Base-by-base conservation (phyloP, 2,797 vertebrate genomes). In the Neomorphus geoffroyi region DNA sequence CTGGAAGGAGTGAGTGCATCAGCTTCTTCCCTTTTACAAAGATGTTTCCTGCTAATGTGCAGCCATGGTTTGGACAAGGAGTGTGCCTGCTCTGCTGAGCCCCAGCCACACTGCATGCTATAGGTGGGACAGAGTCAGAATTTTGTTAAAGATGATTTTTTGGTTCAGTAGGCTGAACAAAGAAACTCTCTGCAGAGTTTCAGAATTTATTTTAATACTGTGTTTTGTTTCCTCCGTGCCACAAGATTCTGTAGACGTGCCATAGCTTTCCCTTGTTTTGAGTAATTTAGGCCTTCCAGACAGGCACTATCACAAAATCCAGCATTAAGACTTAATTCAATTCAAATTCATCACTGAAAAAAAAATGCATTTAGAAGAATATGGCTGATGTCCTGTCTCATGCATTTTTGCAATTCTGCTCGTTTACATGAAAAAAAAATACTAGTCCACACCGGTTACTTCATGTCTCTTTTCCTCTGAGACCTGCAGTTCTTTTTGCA, bases 401-500 rank as follows among this genome's bases (percentile, higher is more conserved):
- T 8, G 61, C 4, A 3, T 81, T 96, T 91, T 84, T 73, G 65
- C 54, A 79, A 35, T 88, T 51, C 67, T 87, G 60, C 19, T 41
- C 74, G 54, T 54, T 73, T 58, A 66, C 14, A 6, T 73, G 72
- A 73, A 54, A 80, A 56, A 56, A 92, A 95, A 92, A 77, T 64
- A 32, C 71, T 74, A 88, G 65, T 39, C 35, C 32, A 45, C 45
- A 61, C 41, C 5, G 7, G 35, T 74, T 90, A 51, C 30, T 58
- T 18, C 9, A 1, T 43, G 16, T 24, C 54, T 58, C 73, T 79
- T 93, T 84, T 70, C 27, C 78, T 70, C 23, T 73, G 65, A 94
- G 82, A 85, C 48, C 81, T 45, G 78, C 46, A 75, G 41, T 61
- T 6, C 75, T 93, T 92, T 85, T 81, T 81, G 78, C 73, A 92